Percentiles rank a stretch among this genome's conserved stretches.
Evolutionary conservation across 2,113 vertebrate species (phyloP).

Genomic region (Lophochroa leadbeateri): DNA sequence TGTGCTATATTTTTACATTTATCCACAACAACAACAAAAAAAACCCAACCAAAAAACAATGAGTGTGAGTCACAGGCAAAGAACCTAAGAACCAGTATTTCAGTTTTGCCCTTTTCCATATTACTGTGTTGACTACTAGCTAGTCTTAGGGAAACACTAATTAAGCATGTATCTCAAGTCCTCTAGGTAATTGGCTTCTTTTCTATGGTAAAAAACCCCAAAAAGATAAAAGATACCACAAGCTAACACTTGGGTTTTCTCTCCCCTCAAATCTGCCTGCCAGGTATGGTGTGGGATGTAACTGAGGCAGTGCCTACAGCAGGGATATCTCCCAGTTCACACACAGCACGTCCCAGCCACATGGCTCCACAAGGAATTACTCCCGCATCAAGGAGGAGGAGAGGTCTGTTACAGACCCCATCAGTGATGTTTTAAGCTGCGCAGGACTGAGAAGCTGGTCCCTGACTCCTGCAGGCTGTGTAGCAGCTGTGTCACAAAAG

Average conservation of each 20-base stretch:
- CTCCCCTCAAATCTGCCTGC: background rate
- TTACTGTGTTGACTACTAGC: background rate
- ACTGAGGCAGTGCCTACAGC: rapidly evolving
- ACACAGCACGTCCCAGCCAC: rapidly evolving
- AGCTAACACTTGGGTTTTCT: background rate
- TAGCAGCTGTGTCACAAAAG: background rate
- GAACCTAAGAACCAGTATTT: background rate
- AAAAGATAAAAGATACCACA: background rate
- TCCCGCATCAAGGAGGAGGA: background rate
- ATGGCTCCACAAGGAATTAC: background rate
- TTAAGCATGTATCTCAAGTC: background rate
- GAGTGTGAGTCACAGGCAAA: background rate
- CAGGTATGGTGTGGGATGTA: background rate
- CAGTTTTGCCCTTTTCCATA: background rate
- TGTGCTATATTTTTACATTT: background rate
- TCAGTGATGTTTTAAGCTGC: rapidly evolving
- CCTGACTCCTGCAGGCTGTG: background rate
- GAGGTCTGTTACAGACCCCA: background rate
- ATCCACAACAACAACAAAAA: background rate
- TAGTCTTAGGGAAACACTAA: background rate
- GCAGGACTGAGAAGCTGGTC: background rate
- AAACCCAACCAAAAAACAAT: background rate
- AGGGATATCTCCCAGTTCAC: rapidly evolving
- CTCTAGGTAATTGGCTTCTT: background rate
- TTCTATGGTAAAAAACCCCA: background rate